Conservation (phyloP, 1,140 invertebrate species). For the Branchinecta lindahli region DNA sequence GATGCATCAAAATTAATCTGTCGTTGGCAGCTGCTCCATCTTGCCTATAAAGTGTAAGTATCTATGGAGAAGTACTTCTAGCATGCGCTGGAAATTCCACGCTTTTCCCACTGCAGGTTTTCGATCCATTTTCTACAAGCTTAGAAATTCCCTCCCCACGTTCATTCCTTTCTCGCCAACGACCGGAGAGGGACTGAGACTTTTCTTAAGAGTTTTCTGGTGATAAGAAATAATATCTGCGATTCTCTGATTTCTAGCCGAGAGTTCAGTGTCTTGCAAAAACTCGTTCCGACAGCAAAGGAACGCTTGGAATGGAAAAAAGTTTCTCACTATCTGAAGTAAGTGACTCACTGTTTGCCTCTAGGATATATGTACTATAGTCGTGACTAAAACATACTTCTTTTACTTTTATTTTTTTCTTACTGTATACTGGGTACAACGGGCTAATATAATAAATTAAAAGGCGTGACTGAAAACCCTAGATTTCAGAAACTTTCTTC, state of each 20-base stretch:
- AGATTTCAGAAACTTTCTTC: too few species aligned
- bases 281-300: background rate
- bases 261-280: background rate
- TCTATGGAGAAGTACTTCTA: too few species aligned
- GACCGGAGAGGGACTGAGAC: background rate
- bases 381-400: background rate
- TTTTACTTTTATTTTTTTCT: background rate
- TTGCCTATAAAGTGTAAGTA: too few species aligned
- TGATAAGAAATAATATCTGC: background rate
- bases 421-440: background rate
- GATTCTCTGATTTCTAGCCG: background rate
- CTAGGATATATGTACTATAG: too few species aligned
- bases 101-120: background rate
- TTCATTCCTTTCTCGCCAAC: background rate
- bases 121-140: background rate
- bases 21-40: too few species aligned
- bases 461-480: too few species aligned
- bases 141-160: background rate
- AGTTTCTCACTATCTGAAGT: constrained; percentile 2
- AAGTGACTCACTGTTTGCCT: background rate
- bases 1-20: too few species aligned
- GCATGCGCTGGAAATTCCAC: too few species aligned
- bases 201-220: background rate
- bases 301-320: background rate
- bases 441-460: background rate